Evolutionary conservation across 2,113 vertebrate species (phyloP).

Genomic region (Calyptommatus sinebrachiatus): DNA sequence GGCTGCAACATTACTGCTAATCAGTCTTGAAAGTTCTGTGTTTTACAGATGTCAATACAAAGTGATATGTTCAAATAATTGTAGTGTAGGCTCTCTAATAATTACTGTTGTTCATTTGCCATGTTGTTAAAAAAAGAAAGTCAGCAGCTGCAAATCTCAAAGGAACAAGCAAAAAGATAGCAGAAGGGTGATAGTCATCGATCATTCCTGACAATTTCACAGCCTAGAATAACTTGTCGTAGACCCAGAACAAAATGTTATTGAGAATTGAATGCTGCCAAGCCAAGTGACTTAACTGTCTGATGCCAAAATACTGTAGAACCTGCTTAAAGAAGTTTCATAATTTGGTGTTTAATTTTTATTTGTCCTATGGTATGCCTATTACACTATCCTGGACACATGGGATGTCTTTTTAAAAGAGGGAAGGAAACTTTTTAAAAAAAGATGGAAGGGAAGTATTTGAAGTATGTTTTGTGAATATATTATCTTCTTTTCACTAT

Average conservation of each 20-base stretch:
- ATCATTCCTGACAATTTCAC: constrained; percentile 93
- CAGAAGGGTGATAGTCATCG: constrained; percentile 96
- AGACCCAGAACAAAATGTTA: constrained; percentile 78
- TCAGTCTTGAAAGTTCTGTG: constrained; percentile 67
- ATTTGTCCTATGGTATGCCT: background rate
- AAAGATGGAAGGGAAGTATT: too few species aligned
- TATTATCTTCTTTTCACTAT: constrained; percentile 6
- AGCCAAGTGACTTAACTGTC: constrained; percentile 86
- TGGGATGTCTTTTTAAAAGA: background rate
- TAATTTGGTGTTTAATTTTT: constrained; percentile 42
- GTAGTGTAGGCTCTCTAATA: constrained; percentile 71
- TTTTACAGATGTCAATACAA: constrained; percentile 72
- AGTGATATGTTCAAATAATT: constrained; percentile 74
- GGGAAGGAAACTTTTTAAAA: background rate
- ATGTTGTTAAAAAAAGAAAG: constrained; percentile 66
- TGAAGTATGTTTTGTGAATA: background rate
- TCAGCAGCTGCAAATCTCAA: constrained; percentile 85
- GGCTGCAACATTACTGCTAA: constrained; percentile 65
- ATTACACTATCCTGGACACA: background rate
- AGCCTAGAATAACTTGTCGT: constrained; percentile 89
- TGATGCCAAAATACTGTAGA: constrained; percentile 74
- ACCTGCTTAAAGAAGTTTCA: constrained; percentile 66
- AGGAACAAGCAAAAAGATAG: constrained; percentile 86
- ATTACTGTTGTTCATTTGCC: constrained; percentile 69
- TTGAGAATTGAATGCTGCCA: constrained; percentile 79